Evolutionary conservation across 2,888 invertebrate species (phyloP).

Genomic region (Drosophila borealis): DNA sequence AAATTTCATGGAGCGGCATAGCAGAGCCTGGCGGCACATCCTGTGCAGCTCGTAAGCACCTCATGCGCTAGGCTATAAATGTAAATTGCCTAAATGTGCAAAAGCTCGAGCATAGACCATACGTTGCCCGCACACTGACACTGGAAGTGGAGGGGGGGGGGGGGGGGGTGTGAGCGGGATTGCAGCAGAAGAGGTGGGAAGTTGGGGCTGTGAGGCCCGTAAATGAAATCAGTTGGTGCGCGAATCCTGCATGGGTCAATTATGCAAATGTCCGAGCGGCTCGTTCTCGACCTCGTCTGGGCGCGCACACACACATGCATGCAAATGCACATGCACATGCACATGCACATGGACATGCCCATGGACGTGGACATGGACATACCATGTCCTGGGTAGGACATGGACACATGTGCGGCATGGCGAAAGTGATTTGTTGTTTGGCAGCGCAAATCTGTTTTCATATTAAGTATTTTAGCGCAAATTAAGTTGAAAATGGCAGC

Average conservation of each 20-base stretch:
- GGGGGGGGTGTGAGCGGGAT: not conserved
- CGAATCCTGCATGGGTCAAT: conserved; percentile 84
- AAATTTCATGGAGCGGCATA: conserved; percentile 60
- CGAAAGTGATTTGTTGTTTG: conserved; percentile 78
- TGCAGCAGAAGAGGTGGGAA: not conserved
- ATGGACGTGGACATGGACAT: conserved; percentile 22
- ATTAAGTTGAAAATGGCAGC: conserved; percentile 69
- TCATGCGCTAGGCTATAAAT: conserved; percentile 81
- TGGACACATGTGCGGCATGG: conserved; percentile 59
- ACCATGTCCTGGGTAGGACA: conserved; percentile 16
- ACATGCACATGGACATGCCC: conserved; percentile 34
- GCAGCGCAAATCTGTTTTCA: conserved; percentile 78
- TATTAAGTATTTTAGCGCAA: conserved; percentile 78
- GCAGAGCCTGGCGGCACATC: conserved; percentile 73
- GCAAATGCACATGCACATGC: not conserved
- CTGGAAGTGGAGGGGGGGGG: not conserved
- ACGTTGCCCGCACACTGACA: conserved; percentile 70
- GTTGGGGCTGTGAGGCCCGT: conserved; percentile 50
- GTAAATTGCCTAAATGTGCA: conserved; percentile 81
- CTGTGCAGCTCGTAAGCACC: conserved; percentile 81
- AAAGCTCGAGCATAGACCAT: conserved; percentile 80
- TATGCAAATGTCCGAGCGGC: conserved; percentile 81
- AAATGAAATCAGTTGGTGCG: conserved; percentile 82
- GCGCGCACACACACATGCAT: conserved; percentile 1
- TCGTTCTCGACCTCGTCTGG: conserved; percentile 17